Conservation (phyloP, 2,888 invertebrate genomes). For the Sarcophaga carnaria region DNA sequence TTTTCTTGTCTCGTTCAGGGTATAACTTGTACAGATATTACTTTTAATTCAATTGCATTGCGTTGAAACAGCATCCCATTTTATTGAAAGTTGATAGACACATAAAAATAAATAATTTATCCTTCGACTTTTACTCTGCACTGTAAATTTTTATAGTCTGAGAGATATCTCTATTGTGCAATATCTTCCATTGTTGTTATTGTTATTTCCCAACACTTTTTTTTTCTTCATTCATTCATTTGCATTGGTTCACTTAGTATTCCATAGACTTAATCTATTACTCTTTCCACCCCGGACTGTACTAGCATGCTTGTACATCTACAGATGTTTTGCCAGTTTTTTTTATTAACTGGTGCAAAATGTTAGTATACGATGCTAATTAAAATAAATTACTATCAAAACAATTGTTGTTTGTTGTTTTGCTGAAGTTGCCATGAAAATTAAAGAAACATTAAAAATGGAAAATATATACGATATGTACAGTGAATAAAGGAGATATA, state of each 20-base stretch:
- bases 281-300: not conserved
- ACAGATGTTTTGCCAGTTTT: constrained; percentile 6
- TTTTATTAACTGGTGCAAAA: constrained; percentile 38
- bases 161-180: not conserved
- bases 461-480: not conserved
- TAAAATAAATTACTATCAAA: constrained; percentile 61
- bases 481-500: no score
- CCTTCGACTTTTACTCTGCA: not conserved
- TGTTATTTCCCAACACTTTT: constrained; percentile 3
- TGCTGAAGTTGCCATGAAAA: not conserved
- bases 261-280: constrained; percentile 23
- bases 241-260: no score
- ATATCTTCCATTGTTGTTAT: not conserved
- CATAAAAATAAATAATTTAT: no score
- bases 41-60: no score
- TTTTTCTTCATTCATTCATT: not conserved
- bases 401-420: constrained; percentile 22
- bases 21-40: no score
- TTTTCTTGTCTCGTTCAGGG: no score
- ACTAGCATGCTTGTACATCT: not conserved
- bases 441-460: not conserved
- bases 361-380: constrained; percentile 51
- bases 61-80: no score
- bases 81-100: no score
- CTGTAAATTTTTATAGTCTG: constrained; percentile 1